A percentile compares a stretch with the other conserved stretches of the same genome.
phyloP scores from a whole-genome alignment of 2,113 vertebrate species.

The rabbit (Oryctolagus cuniculus) region DNA sequence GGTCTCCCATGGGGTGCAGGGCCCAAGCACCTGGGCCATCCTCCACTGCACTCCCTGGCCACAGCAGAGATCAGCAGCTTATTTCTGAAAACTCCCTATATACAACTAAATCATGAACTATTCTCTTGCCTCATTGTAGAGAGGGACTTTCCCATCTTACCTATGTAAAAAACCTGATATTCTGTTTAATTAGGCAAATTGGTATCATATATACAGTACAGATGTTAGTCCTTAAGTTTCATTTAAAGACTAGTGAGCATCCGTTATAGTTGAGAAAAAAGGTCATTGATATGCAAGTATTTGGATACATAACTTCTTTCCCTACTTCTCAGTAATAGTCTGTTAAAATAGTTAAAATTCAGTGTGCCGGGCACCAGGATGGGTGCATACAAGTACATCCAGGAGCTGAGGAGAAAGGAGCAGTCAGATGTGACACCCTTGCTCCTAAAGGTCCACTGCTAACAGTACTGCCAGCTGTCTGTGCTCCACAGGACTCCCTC shows the following conservation, averaged over 20 bases:
- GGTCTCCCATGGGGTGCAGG: no score
- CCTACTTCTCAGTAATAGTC: background rate
- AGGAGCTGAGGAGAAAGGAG: constrained; percentile 99
- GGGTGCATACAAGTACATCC: constrained; percentile 99
- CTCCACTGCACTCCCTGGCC: no score
- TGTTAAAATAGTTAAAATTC: constrained; percentile 37
- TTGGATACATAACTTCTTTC: background rate
- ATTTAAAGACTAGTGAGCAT: background rate
- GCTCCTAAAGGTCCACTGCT: constrained; percentile 95
- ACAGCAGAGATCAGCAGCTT: no score
- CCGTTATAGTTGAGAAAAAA: constrained; percentile 22
- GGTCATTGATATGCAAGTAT: background rate
- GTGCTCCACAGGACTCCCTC: constrained; percentile 95
- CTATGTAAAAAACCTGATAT: background rate
- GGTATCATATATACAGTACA: background rate
- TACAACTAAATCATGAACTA: background rate
- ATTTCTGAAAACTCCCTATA: constrained; percentile 43
- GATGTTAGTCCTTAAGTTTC: background rate
- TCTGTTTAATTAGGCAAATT: background rate
- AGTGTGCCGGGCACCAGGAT: constrained; percentile 85
- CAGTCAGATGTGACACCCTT: constrained; percentile 99
- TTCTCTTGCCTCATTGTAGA: background rate
- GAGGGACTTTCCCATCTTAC: background rate
- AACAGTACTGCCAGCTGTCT: constrained; percentile 98
- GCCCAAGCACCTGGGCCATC: no score